Evolutionary conservation across 2,797 vertebrate genomes (phyloP), one percentile per base, ranked within the genome.

Genomic region (Eurystomus glaucurus): DNA sequence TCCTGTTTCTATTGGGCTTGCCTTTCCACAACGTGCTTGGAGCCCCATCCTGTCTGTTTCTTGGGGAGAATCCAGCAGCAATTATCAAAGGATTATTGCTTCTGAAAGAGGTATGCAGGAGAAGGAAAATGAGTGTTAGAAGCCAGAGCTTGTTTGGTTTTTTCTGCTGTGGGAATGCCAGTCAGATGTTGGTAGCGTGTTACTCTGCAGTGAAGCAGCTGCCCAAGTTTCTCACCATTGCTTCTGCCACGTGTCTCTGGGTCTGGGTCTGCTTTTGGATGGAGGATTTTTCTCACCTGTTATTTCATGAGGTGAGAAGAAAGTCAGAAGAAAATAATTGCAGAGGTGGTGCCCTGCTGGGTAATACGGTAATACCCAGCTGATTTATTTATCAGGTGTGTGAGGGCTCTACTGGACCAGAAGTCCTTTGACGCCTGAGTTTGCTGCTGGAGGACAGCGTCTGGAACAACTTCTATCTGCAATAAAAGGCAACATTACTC

Each of bases 241-340:
- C 0, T 12, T 50, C 62, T 62, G n/a, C 41, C 57, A 1, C 39
- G 1, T 55, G 19, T 29, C 43, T 58, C 26, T 60, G 10, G 62
- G 45, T 45, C 69, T 71, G 41, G 11, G 9, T 71, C 92, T 79
- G 66, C 52, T 76, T 54, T 35, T 28, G 83, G 9, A 43, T 48
- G 39, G 83, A 72, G 72, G 74, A 54, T 61, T 82, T 84, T 87
- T 83, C 37, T 80, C 66, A 48, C 39, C 39, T 81, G 33, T 54
- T 92, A 57, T 91, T 85, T 90, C 37, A 66, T 2, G 2, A 66
- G 13, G 14, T 92, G 79, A 61, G 45, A 72, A 86, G 60, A 81
- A 94, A 81, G 28, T 71, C 29, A 68, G 55, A 92, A 94, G 39
- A 35, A 95, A 87, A 89, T 94, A 43, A 64, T 75, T 84, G 6